Evolutionary conservation across 2,888 invertebrate genomes (phyloP).

Genomic region (Euspilapteryx auroguttella): DNA sequence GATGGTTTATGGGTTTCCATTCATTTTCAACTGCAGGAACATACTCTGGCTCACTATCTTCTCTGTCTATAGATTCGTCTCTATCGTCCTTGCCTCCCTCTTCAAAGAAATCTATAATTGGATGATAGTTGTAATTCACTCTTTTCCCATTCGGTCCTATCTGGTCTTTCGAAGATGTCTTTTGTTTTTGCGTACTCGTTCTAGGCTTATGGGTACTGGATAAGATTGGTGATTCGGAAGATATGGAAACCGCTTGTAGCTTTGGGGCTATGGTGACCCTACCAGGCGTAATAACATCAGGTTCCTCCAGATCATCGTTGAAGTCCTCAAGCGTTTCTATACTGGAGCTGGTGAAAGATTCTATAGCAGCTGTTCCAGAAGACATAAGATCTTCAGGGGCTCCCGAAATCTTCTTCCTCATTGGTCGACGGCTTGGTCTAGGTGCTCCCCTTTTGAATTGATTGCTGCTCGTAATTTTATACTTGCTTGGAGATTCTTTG

Average conservation of each 20-base stretch:
- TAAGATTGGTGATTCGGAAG: too few relatives aligned
- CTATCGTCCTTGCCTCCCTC: constrained; percentile 29
- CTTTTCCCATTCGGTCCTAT: constrained; percentile 39
- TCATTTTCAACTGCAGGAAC: constrained; percentile 32
- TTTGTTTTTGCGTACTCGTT: too few relatives aligned
- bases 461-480: constrained; percentile 22
- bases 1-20: constrained; percentile 51
- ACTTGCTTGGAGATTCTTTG: constrained; percentile 31
- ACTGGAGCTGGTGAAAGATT: constrained; percentile 21
- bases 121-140: constrained; percentile 81
- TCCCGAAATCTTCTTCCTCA: constrained; percentile 41
- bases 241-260: constrained; percentile 23
- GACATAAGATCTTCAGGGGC: constrained; percentile 39
- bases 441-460: constrained; percentile 38
- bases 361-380: constrained; percentile 40
- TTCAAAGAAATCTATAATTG: constrained; percentile 79
- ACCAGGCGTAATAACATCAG: constrained; percentile 20
- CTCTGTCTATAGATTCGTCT: constrained; percentile 39
- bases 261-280: constrained; percentile 38
- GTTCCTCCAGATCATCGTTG: constrained; percentile 25
- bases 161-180: constrained; percentile 19
- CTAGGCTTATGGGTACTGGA: too few relatives aligned
- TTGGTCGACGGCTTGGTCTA: constrained; percentile 38
- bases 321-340: constrained; percentile 34
- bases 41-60: constrained; percentile 26